phyloP scores from a whole-genome alignment of 2,888 invertebrate genomes.

The Acleris laterana region DNA sequence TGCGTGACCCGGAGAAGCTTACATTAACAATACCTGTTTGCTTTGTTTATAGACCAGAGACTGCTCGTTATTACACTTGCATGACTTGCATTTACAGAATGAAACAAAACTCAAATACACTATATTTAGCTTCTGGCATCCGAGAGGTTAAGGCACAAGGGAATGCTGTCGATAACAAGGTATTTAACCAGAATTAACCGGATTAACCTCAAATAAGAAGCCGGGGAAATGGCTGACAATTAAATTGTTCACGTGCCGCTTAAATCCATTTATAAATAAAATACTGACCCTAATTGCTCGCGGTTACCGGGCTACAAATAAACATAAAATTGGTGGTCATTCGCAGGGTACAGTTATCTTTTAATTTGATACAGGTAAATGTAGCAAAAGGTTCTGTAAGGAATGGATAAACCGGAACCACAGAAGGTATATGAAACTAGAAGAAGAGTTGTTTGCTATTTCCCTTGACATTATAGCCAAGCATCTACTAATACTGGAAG shows the following conservation, averaged over 20 bases:
- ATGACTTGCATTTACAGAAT: no score
- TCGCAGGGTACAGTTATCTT: conserved; percentile 18
- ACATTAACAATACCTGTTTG: no score
- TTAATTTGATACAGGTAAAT: background rate
- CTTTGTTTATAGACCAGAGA: no score
- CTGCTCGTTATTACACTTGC: no score
- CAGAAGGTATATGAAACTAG: background rate
- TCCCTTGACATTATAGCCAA: conserved; percentile 64
- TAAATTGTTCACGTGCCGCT: conserved; percentile 29
- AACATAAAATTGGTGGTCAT: conserved; percentile 12
- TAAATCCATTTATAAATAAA: conserved; percentile 35
- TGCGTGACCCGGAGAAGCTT: no score
- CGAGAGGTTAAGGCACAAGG: no score
- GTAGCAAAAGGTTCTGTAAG: no score
- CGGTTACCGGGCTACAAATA: conserved; percentile 14
- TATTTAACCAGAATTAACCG: conserved; percentile 25
- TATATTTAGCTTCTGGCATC: no score
- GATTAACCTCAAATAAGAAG: conserved; percentile 51
- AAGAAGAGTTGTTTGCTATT: conserved; percentile 36
- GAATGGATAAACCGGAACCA: background rate
- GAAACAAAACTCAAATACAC: no score
- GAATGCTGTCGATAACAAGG: conserved; percentile 2
- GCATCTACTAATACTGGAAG: conserved; percentile 21
- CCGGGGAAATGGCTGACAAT: conserved; percentile 40
- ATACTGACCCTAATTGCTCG: conserved; percentile 8